phyloP scores from a whole-genome alignment of 2,888 invertebrate species.

The Polyommatus icarus region DNA sequence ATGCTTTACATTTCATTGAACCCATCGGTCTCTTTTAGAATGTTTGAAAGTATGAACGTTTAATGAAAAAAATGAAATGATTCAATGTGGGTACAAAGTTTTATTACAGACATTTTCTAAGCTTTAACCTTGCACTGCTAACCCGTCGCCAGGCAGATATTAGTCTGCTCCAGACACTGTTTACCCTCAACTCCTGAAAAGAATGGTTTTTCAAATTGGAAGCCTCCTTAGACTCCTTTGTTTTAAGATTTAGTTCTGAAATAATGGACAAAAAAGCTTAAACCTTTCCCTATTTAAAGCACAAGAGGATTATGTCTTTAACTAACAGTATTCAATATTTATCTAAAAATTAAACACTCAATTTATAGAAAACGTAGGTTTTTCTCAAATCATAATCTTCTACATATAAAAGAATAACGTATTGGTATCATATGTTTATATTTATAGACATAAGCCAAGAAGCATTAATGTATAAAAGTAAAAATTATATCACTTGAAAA shows the following conservation, averaged over 20 bases:
- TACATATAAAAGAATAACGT: too few species aligned
- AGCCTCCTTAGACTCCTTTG: slow-evolving; percentile 3
- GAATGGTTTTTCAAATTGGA: not conserved
- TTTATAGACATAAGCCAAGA: too few species aligned
- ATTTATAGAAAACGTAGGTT: not conserved
- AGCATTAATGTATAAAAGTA: too few species aligned
- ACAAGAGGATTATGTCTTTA: not conserved
- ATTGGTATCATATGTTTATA: too few species aligned
- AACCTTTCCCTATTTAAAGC: not conserved
- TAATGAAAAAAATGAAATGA: not conserved
- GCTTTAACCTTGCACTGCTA: not conserved
- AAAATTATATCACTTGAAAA: too few species aligned
- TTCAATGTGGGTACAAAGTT: not conserved
- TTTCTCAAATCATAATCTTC: too few species aligned
- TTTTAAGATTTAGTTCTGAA: not conserved
- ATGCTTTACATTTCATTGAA: too few species aligned
- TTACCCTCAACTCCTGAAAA: not conserved
- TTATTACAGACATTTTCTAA: not conserved
- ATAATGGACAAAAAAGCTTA: not conserved
- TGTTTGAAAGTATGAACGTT: too few species aligned
- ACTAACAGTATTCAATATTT: not conserved
- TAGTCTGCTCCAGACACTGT: not conserved
- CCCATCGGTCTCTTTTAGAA: too few species aligned
- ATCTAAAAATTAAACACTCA: not conserved
- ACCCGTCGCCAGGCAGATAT: not conserved